phyloP scores from a whole-genome alignment of 2,797 vertebrate genomes.

The Helostoma temminkii region DNA sequence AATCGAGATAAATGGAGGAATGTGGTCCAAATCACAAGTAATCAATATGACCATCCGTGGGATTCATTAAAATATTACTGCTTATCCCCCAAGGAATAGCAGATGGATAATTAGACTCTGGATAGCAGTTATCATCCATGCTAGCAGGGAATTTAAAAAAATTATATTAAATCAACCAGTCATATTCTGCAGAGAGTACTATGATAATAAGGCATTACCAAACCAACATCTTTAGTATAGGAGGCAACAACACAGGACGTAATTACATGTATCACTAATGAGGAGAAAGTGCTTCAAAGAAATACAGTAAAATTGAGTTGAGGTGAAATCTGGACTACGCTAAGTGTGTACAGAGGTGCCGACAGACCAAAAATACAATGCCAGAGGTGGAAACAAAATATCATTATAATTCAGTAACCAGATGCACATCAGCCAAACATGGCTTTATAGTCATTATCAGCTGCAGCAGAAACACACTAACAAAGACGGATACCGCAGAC shows the following conservation, averaged over 20 bases:
- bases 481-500: background rate
- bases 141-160: conserved; percentile 39
- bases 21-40: conserved; percentile 18
- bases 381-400: conserved; percentile 34
- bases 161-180: conserved; percentile 14
- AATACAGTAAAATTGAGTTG: conserved; percentile 47
- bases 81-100: conserved; percentile 8
- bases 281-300: conserved; percentile 20
- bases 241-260: conserved; percentile 12
- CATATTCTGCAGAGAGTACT: conserved; percentile 8
- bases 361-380: conserved; percentile 19
- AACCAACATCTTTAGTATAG: conserved; percentile 7
- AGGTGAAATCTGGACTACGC: conserved; percentile 55
- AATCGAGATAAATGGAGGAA: background rate
- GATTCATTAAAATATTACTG: conserved; percentile 42
- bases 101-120: conserved; percentile 37
- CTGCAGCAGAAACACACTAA: background rate
- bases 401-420: conserved; percentile 31
- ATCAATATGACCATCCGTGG: conserved; percentile 27
- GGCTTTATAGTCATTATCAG: conserved; percentile 9
- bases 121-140: conserved; percentile 22
- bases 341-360: conserved; percentile 15
- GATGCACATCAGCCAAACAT: conserved; percentile 12
- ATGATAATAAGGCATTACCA: conserved; percentile 24
- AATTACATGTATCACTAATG: conserved; percentile 34